These are phyloP conservation scores for Spea hammondii DNA, from an alignment of 2,797 vertebrate genomes.

Conservation along the genomic window DNA sequence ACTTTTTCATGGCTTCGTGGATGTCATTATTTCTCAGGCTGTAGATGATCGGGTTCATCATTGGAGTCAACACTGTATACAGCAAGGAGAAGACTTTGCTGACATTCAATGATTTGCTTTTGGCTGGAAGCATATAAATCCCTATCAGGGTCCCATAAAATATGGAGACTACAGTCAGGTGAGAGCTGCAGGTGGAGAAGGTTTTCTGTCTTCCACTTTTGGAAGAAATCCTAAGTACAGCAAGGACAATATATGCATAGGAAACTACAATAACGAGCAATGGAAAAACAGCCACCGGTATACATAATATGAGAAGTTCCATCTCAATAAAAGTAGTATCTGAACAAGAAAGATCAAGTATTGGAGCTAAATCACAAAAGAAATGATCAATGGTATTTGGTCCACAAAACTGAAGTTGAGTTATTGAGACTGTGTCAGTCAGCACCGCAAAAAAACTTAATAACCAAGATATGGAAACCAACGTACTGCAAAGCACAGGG, in stretches of 20 bases:
- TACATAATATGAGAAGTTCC: not conserved
- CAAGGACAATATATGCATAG: conserved; percentile 42
- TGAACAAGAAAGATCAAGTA: conserved; percentile 24
- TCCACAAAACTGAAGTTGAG: conserved; percentile 5
- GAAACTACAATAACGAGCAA: conserved; percentile 30
- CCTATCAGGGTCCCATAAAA: conserved; percentile 55
- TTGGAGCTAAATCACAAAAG: conserved; percentile 25
- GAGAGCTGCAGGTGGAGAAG: conserved; percentile 57
- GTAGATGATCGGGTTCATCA: conserved; percentile 20
- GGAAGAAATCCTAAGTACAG: conserved; percentile 51
- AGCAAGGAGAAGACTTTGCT: conserved; percentile 10
- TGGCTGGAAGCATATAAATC: conserved; percentile 48
- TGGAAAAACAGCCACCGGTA: not conserved
- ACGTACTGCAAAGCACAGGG: not conserved
- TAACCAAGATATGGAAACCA: not conserved
- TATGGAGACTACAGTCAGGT: conserved; percentile 52
- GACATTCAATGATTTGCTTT: not conserved
- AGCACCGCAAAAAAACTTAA: not conserved
- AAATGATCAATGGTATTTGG: conserved; percentile 24
- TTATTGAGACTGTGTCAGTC: not conserved
- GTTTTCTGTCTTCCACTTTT: conserved; percentile 49
- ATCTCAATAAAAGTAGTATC: not conserved
- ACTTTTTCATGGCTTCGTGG: not conserved
- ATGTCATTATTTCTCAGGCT: conserved; percentile 19
- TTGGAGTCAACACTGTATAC: conserved; percentile 16